phyloP scores from a whole-genome alignment of 2,113 vertebrate species.

The Eptesicus fuscus region DNA sequence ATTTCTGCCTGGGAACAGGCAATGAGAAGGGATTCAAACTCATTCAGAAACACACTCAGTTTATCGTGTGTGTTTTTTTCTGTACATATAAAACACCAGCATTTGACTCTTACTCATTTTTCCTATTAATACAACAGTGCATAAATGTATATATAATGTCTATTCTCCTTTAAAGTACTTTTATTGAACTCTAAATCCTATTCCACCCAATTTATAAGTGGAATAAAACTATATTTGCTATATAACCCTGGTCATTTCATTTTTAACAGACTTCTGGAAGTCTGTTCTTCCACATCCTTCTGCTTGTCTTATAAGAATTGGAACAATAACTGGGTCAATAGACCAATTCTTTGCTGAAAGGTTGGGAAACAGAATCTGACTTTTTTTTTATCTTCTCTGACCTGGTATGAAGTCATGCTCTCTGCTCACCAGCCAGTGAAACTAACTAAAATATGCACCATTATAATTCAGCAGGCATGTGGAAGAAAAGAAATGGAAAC shows the following conservation, averaged over 20 bases:
- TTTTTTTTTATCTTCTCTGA: not conserved
- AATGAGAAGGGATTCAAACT: constrained; percentile 56
- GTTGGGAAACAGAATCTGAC: not conserved
- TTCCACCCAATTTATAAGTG: constrained; percentile 43
- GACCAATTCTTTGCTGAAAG: constrained; percentile 16
- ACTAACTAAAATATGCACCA: not conserved
- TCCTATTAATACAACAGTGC: not conserved
- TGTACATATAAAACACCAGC: not conserved
- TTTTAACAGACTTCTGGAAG: constrained; percentile 53
- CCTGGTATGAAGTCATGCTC: not conserved
- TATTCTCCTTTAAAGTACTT: constrained; percentile 55
- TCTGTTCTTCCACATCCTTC: constrained; percentile 1
- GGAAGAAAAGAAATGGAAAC: not conserved
- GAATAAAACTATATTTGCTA: constrained; percentile 57
- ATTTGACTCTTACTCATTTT: not conserved
- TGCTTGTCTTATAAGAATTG: constrained; percentile 48
- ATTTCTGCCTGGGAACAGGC: constrained; percentile 17
- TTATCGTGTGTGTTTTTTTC: not conserved
- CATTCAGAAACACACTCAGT: constrained; percentile 21
- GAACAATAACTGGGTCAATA: constrained; percentile 42
- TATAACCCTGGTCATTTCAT: constrained; percentile 36
- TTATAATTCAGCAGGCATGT: not conserved
- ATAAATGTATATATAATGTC: constrained; percentile 38
- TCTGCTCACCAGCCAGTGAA: not conserved
- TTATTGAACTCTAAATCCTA: constrained; percentile 38